These are phyloP conservation scores for Cotesia chilonis DNA, from an alignment of 1,140 invertebrate species.

Conservation along the genomic window DNA sequence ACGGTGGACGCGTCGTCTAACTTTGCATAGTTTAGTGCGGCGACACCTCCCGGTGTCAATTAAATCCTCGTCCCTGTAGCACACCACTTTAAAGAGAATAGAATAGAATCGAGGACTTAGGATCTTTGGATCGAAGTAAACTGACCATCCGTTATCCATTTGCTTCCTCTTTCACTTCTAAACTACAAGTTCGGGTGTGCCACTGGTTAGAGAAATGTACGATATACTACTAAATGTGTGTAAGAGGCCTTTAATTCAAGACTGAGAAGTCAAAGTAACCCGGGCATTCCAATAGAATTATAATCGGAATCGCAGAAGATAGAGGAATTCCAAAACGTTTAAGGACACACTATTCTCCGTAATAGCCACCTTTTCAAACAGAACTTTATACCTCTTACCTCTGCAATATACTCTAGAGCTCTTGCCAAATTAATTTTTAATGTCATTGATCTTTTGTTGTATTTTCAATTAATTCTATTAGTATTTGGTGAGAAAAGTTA, in stretches of 20 bases:
- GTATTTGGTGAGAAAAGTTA: too few species aligned
- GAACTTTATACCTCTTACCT: too few species aligned
- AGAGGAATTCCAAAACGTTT: constrained; percentile 5
- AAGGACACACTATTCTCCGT: constrained; percentile 4
- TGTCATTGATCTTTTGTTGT: too few species aligned
- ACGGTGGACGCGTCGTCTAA: constrained; percentile 40
- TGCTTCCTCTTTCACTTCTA: constrained; percentile 21
- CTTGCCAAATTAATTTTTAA: too few species aligned
- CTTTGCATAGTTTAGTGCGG: constrained; percentile 61
- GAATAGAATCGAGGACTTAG: not conserved
- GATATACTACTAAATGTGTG: constrained; percentile 7
- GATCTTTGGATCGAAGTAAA: too few species aligned
- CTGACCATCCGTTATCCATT: not conserved
- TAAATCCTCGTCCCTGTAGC: constrained; percentile 46
- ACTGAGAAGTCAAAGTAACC: constrained; percentile 45
- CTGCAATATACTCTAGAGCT: too few species aligned
- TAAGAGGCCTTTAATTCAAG: constrained; percentile 15
- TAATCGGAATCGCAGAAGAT: constrained; percentile 42
- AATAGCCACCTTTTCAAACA: too few species aligned
- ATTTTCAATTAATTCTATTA: too few species aligned
- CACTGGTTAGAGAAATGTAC: not conserved
- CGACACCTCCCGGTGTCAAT: constrained; percentile 61
- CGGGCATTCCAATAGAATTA: constrained; percentile 46
- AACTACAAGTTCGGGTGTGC: constrained; percentile 9
- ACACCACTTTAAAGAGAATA: not conserved